Percentiles rank a stretch among this genome's conserved stretches.
These are phyloP conservation scores for Grallaria varia DNA, from an alignment of 2,113 vertebrate genomes.

Conservation along the genomic window DNA sequence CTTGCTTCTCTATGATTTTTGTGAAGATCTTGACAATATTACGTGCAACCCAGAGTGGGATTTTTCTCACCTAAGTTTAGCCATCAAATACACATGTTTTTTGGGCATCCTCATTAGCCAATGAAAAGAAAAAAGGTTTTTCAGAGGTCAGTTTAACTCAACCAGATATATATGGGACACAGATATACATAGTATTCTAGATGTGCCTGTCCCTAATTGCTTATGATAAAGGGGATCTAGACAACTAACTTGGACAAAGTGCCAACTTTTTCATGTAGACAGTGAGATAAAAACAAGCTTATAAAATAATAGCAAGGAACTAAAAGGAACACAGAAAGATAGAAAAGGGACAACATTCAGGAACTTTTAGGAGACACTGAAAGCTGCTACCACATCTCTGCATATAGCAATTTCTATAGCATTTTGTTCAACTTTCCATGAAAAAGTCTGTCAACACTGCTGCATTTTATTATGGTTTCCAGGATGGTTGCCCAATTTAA, in stretches of 20 bases:
- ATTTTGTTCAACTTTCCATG: slow-evolving; percentile 8
- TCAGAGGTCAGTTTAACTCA: background rate
- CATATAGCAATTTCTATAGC: background rate
- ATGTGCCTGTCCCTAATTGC: background rate
- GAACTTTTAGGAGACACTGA: background rate
- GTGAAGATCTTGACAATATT: background rate
- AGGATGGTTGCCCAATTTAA: slow-evolving; percentile 18
- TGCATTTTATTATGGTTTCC: slow-evolving; percentile 43
- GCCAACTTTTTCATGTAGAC: background rate
- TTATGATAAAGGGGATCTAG: background rate
- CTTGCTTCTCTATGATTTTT: background rate
- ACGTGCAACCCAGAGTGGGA: background rate
- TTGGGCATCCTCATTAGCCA: background rate
- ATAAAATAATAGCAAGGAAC: background rate
- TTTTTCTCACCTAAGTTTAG: background rate
- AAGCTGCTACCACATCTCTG: background rate
- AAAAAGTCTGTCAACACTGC: slow-evolving; percentile 13
- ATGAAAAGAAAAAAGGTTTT: background rate
- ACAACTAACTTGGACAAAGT: background rate
- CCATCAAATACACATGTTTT: background rate
- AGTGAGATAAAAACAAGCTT: background rate
- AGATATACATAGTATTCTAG: background rate
- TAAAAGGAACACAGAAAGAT: background rate
- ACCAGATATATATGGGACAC: background rate
- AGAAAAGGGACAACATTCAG: background rate